Conservation (phyloP, 64 coral and sea anemone genomes). For the Astreopora myriophthalma region DNA sequence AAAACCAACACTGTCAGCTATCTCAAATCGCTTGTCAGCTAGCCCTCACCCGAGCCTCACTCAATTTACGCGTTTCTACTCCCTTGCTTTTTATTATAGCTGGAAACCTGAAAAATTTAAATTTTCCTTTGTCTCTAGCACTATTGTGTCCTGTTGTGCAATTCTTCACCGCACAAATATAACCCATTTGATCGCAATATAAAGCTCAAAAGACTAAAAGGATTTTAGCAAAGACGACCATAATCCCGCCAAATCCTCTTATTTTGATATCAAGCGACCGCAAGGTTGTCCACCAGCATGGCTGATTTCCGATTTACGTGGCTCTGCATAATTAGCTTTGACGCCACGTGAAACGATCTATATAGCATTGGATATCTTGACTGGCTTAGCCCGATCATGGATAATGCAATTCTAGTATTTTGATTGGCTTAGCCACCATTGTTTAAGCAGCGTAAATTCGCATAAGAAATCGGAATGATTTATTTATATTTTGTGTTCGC, state of each 20-base stretch:
- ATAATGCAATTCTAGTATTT: no score
- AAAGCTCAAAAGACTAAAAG: not conserved
- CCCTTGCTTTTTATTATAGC: not conserved
- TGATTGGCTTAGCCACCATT: no score
- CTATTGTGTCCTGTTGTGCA: not conserved
- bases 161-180: not conserved
- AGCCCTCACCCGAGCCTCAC: not conserved
- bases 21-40: no score
- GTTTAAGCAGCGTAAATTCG: no score
- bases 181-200: not conserved
- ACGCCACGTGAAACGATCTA: not conserved
- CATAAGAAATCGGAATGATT: no score
- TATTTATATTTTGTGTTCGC: no score
- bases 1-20: no score
- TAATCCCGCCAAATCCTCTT: not conserved
- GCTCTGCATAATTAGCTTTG: not conserved
- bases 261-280: not conserved
- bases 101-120: not conserved
- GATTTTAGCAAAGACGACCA: not conserved
- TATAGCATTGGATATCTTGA: no score
- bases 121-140: not conserved
- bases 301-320: not conserved
- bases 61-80: not conserved
- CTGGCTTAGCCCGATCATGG: no score
- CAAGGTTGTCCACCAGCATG: conserved; percentile 7